A percentile compares a stretch with the other conserved stretches of the same genome.
Evolutionary conservation across 1,140 invertebrate species (phyloP).

Genomic region (Nasonia longicornis): DNA sequence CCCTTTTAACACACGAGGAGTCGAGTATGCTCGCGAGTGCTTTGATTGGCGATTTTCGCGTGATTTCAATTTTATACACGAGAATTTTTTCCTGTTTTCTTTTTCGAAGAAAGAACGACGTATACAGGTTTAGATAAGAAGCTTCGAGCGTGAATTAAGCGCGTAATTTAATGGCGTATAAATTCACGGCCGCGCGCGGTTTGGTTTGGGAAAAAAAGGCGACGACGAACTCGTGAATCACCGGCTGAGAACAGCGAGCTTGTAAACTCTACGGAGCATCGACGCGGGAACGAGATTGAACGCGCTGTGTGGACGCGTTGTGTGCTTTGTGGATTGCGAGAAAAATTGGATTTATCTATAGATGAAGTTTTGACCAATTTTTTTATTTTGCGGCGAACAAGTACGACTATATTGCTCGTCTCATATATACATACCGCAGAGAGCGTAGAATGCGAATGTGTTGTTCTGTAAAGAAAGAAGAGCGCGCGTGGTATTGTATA

Average conservation of each 20-base stretch:
- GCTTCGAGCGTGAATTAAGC: background rate
- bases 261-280: background rate
- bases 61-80: background rate
- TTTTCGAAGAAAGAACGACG: background rate
- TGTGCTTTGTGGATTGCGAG: background rate
- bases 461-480: too few species aligned
- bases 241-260: background rate
- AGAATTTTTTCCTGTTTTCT: background rate
- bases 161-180: background rate
- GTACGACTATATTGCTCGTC: too few species aligned
- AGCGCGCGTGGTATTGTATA: too few species aligned
- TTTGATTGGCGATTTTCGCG: background rate
- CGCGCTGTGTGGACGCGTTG: background rate
- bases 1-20: background rate
- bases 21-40: background rate
- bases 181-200: background rate
- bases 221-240: constrained; percentile 15
- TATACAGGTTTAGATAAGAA: too few species aligned
- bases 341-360: background rate
- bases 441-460: too few species aligned
- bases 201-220: background rate
- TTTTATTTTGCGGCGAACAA: background rate
- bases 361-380: background rate
- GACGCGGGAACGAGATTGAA: background rate
- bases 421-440: too few species aligned